phyloP scores from a whole-genome alignment of 2,888 invertebrate species.

The Zaprionus obscuricornis region DNA sequence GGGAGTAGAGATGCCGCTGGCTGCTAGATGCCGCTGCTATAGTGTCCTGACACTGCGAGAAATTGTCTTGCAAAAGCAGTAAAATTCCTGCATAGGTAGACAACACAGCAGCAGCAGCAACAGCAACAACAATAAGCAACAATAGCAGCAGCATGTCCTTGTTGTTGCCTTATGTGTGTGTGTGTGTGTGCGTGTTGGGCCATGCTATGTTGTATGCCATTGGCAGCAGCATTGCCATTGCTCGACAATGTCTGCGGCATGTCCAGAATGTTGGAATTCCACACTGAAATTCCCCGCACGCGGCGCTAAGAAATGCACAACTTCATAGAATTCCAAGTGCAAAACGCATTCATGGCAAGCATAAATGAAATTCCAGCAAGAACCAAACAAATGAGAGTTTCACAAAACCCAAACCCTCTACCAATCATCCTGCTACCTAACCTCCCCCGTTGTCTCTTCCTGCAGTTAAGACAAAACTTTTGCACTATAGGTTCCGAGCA shows the following conservation, averaged over 20 bases:
- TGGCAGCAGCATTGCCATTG: slow-evolving; percentile 32
- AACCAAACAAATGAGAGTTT: slow-evolving; percentile 43
- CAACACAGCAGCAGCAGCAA: background rate
- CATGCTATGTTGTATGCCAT: no score
- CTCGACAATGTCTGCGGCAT: slow-evolving; percentile 69
- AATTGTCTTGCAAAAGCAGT: slow-evolving; percentile 56
- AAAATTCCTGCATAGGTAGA: slow-evolving; percentile 32
- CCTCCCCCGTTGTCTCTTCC: background rate
- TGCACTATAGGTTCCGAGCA: no score
- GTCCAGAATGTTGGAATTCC: slow-evolving; percentile 74
- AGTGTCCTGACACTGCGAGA: slow-evolving; percentile 50
- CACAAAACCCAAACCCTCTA: slow-evolving; percentile 10
- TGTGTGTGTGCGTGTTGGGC: slow-evolving; percentile 20
- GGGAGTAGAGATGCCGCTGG: no score
- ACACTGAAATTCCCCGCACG: slow-evolving; percentile 73
- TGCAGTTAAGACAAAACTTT: no score
- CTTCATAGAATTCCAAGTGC: slow-evolving; percentile 72
- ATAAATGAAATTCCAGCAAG: slow-evolving; percentile 71
- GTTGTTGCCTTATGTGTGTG: slow-evolving; percentile 14
- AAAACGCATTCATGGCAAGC: slow-evolving; percentile 70
- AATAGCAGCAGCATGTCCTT: background rate
- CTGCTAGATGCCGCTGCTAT: no score
- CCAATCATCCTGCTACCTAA: slow-evolving; percentile 13
- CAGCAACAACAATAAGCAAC: no score
- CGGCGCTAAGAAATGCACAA: slow-evolving; percentile 77